Evolutionary conservation across 1,140 invertebrate genomes (phyloP).

Genomic region (Drosophila punjabiensis): DNA sequence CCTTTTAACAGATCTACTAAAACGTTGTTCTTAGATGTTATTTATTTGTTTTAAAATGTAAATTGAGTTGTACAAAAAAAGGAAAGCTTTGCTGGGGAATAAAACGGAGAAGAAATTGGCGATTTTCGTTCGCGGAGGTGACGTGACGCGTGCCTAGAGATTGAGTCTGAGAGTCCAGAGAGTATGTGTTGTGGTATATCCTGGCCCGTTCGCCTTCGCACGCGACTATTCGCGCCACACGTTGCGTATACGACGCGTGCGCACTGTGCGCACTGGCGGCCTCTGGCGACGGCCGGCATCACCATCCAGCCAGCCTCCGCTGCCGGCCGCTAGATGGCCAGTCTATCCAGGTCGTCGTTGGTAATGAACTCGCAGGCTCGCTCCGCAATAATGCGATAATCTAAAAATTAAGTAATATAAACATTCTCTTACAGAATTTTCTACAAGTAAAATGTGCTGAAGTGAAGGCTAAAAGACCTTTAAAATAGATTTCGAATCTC

Average conservation of each 20-base stretch:
- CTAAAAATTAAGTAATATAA: conserved; percentile 5
- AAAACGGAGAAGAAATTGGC: conserved; percentile 40
- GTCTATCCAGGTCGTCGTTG: conserved; percentile 53
- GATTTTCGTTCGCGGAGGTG: conserved; percentile 49
- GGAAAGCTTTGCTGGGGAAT: conserved; percentile 27
- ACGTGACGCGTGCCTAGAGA: conserved; percentile 54
- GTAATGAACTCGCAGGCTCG: conserved; percentile 64
- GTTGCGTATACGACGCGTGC: conserved; percentile 47
- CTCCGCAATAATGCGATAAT: conserved; percentile 62
- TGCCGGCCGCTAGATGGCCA: conserved; percentile 37
- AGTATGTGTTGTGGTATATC: conserved; percentile 53
- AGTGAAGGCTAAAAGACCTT: not conserved
- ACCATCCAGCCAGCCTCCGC: not conserved
- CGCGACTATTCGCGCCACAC: conserved; percentile 8
- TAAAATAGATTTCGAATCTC: not conserved
- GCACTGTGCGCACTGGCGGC: conserved; percentile 6
- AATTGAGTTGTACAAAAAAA: conserved; percentile 26
- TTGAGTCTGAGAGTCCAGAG: conserved; percentile 47
- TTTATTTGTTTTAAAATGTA: conserved; percentile 15
- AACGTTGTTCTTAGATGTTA: not conserved
- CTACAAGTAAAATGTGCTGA: not conserved
- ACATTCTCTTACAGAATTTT: not conserved
- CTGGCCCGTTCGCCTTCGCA: conserved; percentile 10
- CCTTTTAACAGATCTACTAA: not conserved
- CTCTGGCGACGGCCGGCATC: conserved; percentile 4